Conservation (phyloP, 2,113 vertebrate genomes). For the Orthonyx spaldingii region DNA sequence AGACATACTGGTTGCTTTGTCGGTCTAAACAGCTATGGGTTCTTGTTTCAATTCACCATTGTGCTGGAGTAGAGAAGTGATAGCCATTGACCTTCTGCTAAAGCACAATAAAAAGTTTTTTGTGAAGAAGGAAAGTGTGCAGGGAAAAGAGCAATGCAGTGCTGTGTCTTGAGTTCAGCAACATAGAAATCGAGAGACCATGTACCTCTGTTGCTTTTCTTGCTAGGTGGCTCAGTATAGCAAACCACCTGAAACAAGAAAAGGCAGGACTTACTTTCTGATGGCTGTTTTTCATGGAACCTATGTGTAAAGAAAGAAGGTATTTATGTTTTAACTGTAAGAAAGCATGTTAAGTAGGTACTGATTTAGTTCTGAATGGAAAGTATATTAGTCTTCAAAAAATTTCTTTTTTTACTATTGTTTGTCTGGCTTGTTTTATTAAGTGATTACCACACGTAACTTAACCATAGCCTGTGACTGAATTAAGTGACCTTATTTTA, state of each 20-base stretch:
- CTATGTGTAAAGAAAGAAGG: background rate
- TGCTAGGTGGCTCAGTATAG: background rate
- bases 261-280: background rate
- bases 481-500: background rate
- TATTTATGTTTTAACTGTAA: background rate
- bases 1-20: constrained; percentile 83
- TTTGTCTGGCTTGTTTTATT: background rate
- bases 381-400: background rate
- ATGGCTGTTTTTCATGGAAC: background rate
- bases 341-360: background rate
- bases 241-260: background rate
- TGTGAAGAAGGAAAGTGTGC: constrained; percentile 68
- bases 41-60: constrained; percentile 82
- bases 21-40: constrained; percentile 73
- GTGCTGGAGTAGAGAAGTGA: constrained; percentile 76
- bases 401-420: background rate
- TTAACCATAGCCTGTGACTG: background rate
- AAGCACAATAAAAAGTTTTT: constrained; percentile 78
- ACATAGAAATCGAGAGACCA: background rate
- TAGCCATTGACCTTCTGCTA: constrained; percentile 78
- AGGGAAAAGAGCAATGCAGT: constrained; percentile 37
- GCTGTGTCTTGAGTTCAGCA: constrained; percentile 32
- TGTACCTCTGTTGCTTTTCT: background rate
- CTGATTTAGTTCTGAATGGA: background rate
- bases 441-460: background rate